Percentiles rank a stretch among this genome's conserved stretches.
phyloP scores from a whole-genome alignment of 35 echinoderm and acorn worm species.

The Heliocidaris erythrogramma region DNA sequence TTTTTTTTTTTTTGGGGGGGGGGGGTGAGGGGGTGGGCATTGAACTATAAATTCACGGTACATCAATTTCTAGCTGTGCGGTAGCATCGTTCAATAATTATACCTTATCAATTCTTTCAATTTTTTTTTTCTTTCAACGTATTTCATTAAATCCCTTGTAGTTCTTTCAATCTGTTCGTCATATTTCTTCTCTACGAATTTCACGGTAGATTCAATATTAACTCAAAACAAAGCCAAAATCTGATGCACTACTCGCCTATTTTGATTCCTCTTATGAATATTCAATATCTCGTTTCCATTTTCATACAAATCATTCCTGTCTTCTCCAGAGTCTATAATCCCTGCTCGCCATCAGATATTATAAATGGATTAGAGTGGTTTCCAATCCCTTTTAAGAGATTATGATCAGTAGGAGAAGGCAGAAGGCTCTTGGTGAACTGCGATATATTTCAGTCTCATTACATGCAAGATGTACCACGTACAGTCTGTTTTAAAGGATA shows the following conservation, averaged over 20 bases:
- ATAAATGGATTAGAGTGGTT: background rate
- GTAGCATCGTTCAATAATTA: no score
- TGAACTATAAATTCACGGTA: no score
- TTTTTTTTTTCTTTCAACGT: no score
- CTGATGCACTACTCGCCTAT: background rate
- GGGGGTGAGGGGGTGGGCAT: no score
- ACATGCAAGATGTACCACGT: background rate
- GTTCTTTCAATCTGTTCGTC: no score
- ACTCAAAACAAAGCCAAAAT: background rate
- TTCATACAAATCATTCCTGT: background rate
- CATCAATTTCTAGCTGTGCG: no score
- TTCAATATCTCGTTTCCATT: background rate
- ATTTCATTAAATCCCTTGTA: no score
- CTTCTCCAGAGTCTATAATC: background rate
- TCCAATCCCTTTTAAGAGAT: constrained; percentile 9
- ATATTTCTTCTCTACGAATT: no score
- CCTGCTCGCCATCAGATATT: background rate
- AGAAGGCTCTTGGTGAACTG: background rate
- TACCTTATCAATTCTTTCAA: no score
- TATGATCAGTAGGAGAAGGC: background rate
- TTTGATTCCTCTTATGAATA: background rate
- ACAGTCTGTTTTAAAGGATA: no score
- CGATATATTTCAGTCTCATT: background rate
- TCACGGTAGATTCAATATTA: background rate
- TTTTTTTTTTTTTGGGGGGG: no score